Percentiles rank a stretch among this genome's conserved stretches.
Conservation (phyloP, 2,797 vertebrate genomes). For the Rhinogobio ventralis region DNA sequence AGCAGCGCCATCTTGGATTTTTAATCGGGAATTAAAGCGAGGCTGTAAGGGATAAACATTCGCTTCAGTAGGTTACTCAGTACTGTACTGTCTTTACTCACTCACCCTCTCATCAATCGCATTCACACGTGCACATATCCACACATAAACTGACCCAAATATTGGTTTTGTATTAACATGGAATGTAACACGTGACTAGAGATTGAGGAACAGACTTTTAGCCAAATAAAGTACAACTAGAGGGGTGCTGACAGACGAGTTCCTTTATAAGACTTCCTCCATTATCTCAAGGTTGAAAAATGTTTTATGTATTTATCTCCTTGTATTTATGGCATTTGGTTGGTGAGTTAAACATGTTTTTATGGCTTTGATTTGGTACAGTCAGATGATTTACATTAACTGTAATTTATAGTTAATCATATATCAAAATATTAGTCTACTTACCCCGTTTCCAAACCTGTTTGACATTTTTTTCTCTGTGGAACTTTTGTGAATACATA, state of each 20-base stretch:
- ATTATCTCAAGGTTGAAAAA: not conserved
- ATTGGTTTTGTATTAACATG: not conserved
- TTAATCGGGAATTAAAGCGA: too few species aligned
- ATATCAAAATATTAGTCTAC: too few species aligned
- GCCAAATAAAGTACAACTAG: not conserved
- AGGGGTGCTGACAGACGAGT: not conserved
- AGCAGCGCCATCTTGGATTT: too few species aligned
- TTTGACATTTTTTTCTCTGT: not conserved
- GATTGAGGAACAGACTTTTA: not conserved
- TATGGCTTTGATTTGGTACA: not conserved
- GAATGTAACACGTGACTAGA: not conserved
- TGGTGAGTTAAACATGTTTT: constrained; percentile 6
- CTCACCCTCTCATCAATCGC: not conserved
- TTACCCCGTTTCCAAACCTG: not conserved
- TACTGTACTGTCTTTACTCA: not conserved
- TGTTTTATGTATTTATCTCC: not conserved
- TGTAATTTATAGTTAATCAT: not conserved
- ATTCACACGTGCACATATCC: not conserved
- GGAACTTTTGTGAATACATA: not conserved
- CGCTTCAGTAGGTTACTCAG: too few species aligned
- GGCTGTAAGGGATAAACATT: too few species aligned
- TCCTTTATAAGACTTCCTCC: not conserved
- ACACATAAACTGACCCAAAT: not conserved
- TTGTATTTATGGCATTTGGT: not conserved
- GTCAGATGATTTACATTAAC: not conserved